phyloP scores from a whole-genome alignment of 2,888 invertebrate species.

The Lingula anatina region DNA sequence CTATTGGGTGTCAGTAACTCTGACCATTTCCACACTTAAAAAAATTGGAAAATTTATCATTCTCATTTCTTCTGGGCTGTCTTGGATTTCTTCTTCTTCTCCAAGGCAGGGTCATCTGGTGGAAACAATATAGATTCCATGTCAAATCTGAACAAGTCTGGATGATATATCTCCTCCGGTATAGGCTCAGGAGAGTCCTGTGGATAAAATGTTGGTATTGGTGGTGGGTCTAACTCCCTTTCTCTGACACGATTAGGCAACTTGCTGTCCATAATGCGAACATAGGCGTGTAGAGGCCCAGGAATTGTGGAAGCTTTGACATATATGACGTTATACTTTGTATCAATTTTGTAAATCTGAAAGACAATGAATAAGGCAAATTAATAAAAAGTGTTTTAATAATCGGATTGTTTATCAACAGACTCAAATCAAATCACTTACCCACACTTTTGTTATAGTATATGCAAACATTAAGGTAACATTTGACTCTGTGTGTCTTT shows the following conservation, averaged over 20 bases:
- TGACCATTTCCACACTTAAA: too few species aligned
- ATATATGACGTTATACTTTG: slow-evolving; percentile 90
- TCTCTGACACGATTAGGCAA: slow-evolving; percentile 54
- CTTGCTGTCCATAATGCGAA: slow-evolving; percentile 72
- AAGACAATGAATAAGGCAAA: slow-evolving; percentile 50
- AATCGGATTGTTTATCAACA: too few species aligned
- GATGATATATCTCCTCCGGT: slow-evolving; percentile 71
- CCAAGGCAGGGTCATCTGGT: too few species aligned
- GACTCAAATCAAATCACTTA: too few species aligned
- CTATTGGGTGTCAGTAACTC: too few species aligned
- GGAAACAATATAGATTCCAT: slow-evolving; percentile 62
- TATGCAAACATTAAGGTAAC: too few species aligned
- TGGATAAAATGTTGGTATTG: slow-evolving; percentile 76
- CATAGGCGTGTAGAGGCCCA: slow-evolving; percentile 67
- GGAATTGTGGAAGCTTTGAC: slow-evolving; percentile 76
- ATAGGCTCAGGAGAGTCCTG: slow-evolving; percentile 57
- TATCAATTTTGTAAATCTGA: slow-evolving; percentile 85
- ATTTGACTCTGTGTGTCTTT: too few species aligned
- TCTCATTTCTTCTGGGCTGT: too few species aligned
- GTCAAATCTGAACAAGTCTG: slow-evolving; percentile 70
- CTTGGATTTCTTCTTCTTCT: too few species aligned
- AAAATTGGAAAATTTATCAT: too few species aligned
- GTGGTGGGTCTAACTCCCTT: slow-evolving; percentile 55
- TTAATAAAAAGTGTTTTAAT: too few species aligned
- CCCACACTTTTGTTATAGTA: too few species aligned